Evolutionary conservation across 2,113 vertebrate genomes (phyloP), one percentile per base, ranked within the genome.

Genomic region (Malurus alboscapulatus): DNA sequence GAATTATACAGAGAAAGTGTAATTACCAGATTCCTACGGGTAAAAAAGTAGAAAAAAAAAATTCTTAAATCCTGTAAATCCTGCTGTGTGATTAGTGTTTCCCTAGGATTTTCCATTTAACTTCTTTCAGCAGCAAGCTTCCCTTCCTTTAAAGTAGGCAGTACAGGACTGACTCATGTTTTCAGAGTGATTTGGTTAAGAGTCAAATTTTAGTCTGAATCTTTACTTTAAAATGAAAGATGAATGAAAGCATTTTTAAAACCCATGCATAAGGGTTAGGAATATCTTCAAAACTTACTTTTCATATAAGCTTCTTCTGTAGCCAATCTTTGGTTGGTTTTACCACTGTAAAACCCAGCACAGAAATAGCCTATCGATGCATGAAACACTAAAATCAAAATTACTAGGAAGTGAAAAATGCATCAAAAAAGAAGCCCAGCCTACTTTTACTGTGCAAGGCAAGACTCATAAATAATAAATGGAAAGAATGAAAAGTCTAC

Each of bases 191-290:
- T 21, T 42, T 61, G 27, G 21, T 50, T 68, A 91, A 54, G 9
- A 32, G 17, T 27, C 4, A 40, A 40, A 82, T 84, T 53, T 61
- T 61, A 65, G 53, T 42, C 17, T 24, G 16, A 91, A 75, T 53
- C 3, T 15, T 59, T 63, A 26, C 14, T 87, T 75, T 44, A 50
- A 88, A 90, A 88, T 51, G 62, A 83, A 67, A 81, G 6, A 50
- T 3, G 0, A 78, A 57, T 18, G 0, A 13, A 81, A 63, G 4
- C 45, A 8, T 32, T 67, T 0, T 8, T 58, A 59, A 26, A 36
- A 0, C 0, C 15, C 3, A 12, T 34, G 20, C 1, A 1, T 29
- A 19, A 30, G 8, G 3, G 4, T 68, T 66, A 69, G 54, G 85
- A 87, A 69, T 59, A 79, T 6, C 26, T 79, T 79, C 7, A 44